Percentiles rank a stretch among this genome's conserved stretches.
Evolutionary conservation across 2,113 vertebrate genomes (phyloP).

Genomic region (Balaenoptera acutorostrata): DNA sequence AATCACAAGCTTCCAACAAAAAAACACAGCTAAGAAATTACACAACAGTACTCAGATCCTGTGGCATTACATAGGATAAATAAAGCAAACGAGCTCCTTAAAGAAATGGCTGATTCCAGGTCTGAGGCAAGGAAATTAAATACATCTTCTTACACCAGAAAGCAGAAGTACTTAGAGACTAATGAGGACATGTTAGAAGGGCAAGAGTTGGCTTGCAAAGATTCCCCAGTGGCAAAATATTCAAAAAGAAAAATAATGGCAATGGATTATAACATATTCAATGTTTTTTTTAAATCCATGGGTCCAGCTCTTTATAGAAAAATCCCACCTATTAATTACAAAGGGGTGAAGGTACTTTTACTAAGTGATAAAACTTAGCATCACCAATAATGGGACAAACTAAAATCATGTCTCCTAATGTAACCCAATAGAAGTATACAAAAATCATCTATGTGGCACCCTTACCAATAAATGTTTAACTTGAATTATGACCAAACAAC

Average conservation of each 20-base stretch:
- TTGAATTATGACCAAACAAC: neutral
- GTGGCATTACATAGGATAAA: neutral
- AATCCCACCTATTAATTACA: neutral
- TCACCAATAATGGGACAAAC: neutral
- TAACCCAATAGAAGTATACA: neutral
- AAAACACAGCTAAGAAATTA: neutral
- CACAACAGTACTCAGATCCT: neutral
- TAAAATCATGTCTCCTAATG: neutral
- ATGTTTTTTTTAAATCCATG: neutral
- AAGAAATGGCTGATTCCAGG: neutral
- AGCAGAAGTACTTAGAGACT: neutral
- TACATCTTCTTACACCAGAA: neutral
- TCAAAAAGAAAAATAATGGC: neutral
- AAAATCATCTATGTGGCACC: neutral
- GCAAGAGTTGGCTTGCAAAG: neutral
- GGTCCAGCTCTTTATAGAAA: neutral
- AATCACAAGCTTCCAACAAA: neutral
- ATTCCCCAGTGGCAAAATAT: neutral
- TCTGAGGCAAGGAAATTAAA: neutral
- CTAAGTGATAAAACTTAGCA: neutral
- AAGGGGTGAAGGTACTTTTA: neutral
- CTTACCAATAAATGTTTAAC: neutral
- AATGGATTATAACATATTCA: neutral
- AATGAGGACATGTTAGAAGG: neutral
- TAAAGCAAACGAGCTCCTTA: neutral